Evolutionary conservation across 1,140 invertebrate genomes (phyloP), one percentile per base, ranked within the genome.

Genomic region (Ceratina japonica): DNA sequence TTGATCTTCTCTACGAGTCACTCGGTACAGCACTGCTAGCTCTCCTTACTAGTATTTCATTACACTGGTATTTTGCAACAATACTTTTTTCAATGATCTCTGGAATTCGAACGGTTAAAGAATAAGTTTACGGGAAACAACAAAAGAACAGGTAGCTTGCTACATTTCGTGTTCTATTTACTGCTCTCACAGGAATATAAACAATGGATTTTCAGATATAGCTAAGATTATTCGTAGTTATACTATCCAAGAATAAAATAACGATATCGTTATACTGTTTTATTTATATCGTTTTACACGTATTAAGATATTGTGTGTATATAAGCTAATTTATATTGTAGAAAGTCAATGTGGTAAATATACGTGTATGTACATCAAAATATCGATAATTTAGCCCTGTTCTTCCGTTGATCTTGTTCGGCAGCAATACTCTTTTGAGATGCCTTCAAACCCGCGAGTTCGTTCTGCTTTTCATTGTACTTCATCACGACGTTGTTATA

Each of bases 321-420:
- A 61, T 72, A 68, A 24, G 37, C 22, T 71, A 12, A 52, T 15
- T 65, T 75, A 27, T 75, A 27, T 58, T 66, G 49, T 81, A 72
- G 31, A 81, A 65, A 76, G 31, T 52, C 68, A 61, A 54, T 65
- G 18, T n/a, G 18, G 56, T 54, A 70, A 59, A 51, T 75, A 10
- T 18, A n/a, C n/a, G 54, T 4, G 15, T 59, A 49, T 59, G n/a
- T 18, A 79, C 80, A 68, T 94, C 92, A 96, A 93, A 96, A 96
- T 82, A 95, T 90, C 74, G 94, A 93, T 80, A 96, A 87, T 92
- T 95, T 95, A 84, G 94, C 94, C 84, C 94, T 94, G 87, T 95
- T 95, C 77, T 94, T 96, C 80, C 96, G 92, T 56, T 94, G 93
- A 82, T 93, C 94, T 87, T 97, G 96, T 88, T 97, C 96, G 74